Base-by-base conservation (phyloP, 64 coral and sea anemone genomes). In the Stichodactyla helianthus region DNA sequence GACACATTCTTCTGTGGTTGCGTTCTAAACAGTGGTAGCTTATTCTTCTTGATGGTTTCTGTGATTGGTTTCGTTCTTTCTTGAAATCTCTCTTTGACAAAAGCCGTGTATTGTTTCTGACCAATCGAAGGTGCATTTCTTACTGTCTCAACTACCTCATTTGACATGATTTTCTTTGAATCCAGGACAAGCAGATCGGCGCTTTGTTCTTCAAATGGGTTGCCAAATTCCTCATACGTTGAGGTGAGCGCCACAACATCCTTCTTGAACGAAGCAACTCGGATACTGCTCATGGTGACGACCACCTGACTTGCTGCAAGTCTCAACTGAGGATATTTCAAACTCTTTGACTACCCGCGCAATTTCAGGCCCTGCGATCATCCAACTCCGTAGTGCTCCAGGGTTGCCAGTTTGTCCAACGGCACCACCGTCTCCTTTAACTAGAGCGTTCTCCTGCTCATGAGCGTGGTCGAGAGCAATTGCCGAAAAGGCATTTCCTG, bases 351-450 rank as follows among this genome's bases (percentile, higher is more conserved):
- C 83, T 19, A 85, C 52, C 18, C 83, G 52, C n/a, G 83, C 83
- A 85, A 85, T 85, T 31, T 85, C 55, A 9, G 83, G 83, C 10
- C 83, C 83, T 19, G 68, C 68, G 25, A 74, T 74, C 68, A 74
- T 74, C 68, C 68, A 74, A 7, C 68, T 19, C 25, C 68, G 55
- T 74, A 74, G 25, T 6, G 68, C 68, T 74, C 25, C 68, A 19
- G 68, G 68, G 25, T 74, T 74, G 17, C 25, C 82, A 22, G 77
- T 83, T 54, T 77, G 86, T 67, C 86, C 86, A 68, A 87, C 68
- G 22, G 86, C 86, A 77, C 86, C 86, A 10, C 86, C 86, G 52
- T 87, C 86, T 77, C 86, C 86, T 87, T 87, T 87, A 51, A 87
- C 86, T 44, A 87, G 67, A 87, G 67, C 65, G 26, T 87, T 87